These are phyloP conservation scores for Trachurus trachurus DNA, from an alignment of 2,797 vertebrate species.

Conservation along the genomic window DNA sequence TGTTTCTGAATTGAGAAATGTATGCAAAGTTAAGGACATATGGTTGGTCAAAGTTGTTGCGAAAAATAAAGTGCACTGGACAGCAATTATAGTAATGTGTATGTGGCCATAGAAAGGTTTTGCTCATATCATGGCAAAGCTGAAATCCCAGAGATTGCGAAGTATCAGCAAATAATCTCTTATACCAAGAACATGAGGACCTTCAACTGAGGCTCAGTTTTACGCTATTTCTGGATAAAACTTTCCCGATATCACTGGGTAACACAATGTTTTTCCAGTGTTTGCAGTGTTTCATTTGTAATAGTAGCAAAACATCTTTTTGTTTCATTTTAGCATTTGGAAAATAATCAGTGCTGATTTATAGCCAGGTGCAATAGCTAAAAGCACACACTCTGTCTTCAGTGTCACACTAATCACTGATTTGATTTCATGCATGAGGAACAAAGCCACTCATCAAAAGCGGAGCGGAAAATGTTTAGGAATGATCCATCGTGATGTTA, in stretches of 20 bases:
- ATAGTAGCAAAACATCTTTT: slow-evolving; percentile 41
- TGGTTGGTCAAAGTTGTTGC: too few species aligned
- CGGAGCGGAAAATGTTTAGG: slow-evolving; percentile 50
- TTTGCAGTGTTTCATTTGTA: slow-evolving; percentile 35
- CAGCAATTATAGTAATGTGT: not conserved
- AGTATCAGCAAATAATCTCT: not conserved
- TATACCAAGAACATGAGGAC: slow-evolving; percentile 6
- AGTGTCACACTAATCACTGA: slow-evolving; percentile 74
- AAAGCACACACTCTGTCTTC: slow-evolving; percentile 73
- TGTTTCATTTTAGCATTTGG: slow-evolving; percentile 55
- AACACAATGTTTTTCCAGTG: slow-evolving; percentile 11
- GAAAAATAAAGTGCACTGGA: not conserved
- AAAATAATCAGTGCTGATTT: slow-evolving; percentile 63
- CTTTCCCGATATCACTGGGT: slow-evolving; percentile 3
- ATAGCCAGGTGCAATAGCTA: slow-evolving; percentile 60
- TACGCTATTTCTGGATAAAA: slow-evolving; percentile 21
- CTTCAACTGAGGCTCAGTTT: not conserved
- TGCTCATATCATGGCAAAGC: not conserved
- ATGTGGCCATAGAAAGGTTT: not conserved
- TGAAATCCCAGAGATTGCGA: slow-evolving; percentile 2
- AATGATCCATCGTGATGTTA: slow-evolving; percentile 52
- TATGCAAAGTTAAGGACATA: not conserved
- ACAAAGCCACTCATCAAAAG: slow-evolving; percentile 69
- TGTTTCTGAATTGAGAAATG: not conserved
- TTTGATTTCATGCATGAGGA: slow-evolving; percentile 66